Evolutionary conservation across 2,113 vertebrate genomes (phyloP).

Genomic region (Melanerpes formicivorus): DNA sequence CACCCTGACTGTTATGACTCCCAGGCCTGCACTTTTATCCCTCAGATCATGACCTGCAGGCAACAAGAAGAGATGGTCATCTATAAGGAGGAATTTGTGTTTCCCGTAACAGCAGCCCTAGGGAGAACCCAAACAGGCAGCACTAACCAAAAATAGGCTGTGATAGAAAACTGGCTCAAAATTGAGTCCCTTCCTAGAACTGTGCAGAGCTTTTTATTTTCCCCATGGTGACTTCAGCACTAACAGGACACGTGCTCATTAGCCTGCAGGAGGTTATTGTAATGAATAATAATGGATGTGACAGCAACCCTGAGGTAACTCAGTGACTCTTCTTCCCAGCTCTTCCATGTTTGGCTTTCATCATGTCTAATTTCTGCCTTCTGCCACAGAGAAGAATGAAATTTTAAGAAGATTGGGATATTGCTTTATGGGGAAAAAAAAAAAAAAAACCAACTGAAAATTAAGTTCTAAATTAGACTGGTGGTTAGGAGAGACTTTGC

Average conservation of each 20-base stretch:
- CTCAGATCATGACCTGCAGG: neutral
- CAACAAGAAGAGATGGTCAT: neutral
- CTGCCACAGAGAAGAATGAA: neutral
- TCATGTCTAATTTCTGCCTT: neutral
- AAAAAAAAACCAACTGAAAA: neutral
- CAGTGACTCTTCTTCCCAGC: neutral
- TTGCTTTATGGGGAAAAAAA: neutral
- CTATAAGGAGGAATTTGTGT: neutral
- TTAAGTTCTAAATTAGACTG: neutral
- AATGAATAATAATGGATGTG: constrained; percentile 37
- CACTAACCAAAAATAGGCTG: neutral
- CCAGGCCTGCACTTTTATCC: neutral
- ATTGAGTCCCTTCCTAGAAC: constrained; percentile 21
- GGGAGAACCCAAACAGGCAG: neutral
- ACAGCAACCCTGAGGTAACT: constrained; percentile 50
- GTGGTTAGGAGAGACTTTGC: neutral
- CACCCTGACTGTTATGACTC: neutral
- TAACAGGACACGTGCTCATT: neutral
- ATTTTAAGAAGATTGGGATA: neutral
- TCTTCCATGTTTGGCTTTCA: neutral
- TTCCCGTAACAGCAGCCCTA: neutral
- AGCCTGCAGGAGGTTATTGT: neutral
- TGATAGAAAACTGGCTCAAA: neutral
- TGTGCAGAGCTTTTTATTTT: constrained; percentile 33
- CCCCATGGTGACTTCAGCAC: neutral